These are phyloP conservation scores for Caenorhabditis sp. DNA, from an alignment of 2,888 invertebrate species.

Conservation along the genomic window DNA sequence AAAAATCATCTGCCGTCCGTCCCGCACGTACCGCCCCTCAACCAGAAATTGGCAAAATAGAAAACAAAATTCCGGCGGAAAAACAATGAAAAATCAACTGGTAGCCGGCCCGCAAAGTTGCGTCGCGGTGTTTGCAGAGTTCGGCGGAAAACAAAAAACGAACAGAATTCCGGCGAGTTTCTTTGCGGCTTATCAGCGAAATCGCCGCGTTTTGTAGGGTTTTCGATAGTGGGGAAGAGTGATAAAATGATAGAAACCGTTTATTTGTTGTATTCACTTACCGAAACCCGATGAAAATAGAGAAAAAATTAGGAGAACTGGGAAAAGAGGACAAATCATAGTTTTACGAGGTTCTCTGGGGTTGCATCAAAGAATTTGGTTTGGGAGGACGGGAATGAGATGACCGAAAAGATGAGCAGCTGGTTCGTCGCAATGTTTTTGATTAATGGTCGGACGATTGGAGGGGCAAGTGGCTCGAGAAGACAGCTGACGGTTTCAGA, in stretches of 20 bases:
- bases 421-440: slow-evolving; percentile 44
- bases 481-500: slow-evolving; percentile 25
- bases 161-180: background rate
- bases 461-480: background rate
- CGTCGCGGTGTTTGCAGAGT: slow-evolving; percentile 46
- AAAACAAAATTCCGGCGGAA: slow-evolving; percentile 7
- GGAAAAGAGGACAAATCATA: slow-evolving; percentile 14
- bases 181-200: background rate
- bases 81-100: slow-evolving; percentile 1
- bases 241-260: background rate
- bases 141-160: background rate
- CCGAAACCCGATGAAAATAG: slow-evolving; percentile 25
- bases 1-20: slow-evolving; percentile 13
- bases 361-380: slow-evolving; percentile 52
- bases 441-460: slow-evolving; percentile 26
- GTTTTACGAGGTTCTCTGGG: background rate
- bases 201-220: background rate
- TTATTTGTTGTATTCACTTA: slow-evolving; percentile 21
- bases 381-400: slow-evolving; percentile 18
- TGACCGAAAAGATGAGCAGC: slow-evolving; percentile 36
- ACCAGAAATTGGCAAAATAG: too few species aligned
- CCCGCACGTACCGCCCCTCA: background rate
- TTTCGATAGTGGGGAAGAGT: background rate
- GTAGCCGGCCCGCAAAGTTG: slow-evolving; percentile 32
- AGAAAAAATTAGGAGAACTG: background rate